Base-by-base conservation (phyloP, 2,113 vertebrate genomes). In the Aptenodytes patagonicus region DNA sequence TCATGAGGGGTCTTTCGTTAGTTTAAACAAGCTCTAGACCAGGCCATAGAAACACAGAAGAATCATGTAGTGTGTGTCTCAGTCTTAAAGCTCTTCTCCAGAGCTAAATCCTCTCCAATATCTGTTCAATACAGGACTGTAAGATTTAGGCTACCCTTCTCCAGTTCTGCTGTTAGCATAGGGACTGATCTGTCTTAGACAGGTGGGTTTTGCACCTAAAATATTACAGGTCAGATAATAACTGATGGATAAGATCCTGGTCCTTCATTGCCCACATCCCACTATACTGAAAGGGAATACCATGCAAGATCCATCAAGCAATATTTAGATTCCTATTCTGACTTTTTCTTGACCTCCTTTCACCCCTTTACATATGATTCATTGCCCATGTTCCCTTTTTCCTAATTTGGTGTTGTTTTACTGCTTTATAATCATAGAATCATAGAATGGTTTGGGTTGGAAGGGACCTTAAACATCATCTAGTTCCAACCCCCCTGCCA, bases 11-110 rank as follows among this genome's bases (percentile, higher is more conserved):
- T 5, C 16, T 36, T 68, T 47, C 7, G 11, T 31, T 31, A 40
- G 19, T 22, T 73, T 40, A 72, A 76, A 31, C 17, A 57, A 60
- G 22, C 31, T 44, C 82, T 31, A 42, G 18, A 21, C 6, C 21
- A 61, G 40, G 36, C 15, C 17, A 32, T 3, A 68, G 38, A 62
- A 91, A 66, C 40, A 68, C 31, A 72, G 42, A 51, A 86, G 17
- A 46, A 16, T 4, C 8, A 8, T 0, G 3, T 4, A 17, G 9
- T 11, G 11, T 6, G 16, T 58, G 11, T 34, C 20, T 83, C 28
- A 31, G 34, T 19, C 24, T 47, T 46, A 46, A 49, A 65, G 47
- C 7, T 60, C 32, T 68, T 69, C 71, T 65, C 20, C 17, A 46
- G 73, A 51, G 38, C 18, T 75, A 55, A 54, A 28, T 26, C 12